Conservation (phyloP, 2,888 invertebrate species). For the Linhomoeus sp. region DNA sequence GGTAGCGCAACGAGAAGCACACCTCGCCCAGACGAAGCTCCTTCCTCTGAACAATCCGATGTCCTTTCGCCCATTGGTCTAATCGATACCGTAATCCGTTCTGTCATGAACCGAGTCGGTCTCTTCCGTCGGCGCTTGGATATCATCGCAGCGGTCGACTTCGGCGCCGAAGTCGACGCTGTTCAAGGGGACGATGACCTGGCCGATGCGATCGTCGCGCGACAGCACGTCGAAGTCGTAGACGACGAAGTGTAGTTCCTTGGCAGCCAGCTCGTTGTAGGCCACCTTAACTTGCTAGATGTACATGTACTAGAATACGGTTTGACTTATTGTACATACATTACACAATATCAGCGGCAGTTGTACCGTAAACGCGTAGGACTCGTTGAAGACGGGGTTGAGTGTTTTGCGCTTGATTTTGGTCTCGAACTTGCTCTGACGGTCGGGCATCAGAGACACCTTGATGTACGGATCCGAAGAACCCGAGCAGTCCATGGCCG, state of each 20-base stretch:
- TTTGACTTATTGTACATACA: too few species aligned
- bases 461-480: conserved; percentile 23
- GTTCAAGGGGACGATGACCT: conserved; percentile 18
- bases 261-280: conserved; percentile 20
- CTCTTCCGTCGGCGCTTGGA: conserved; percentile 20
- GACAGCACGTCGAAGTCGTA: conserved; percentile 25
- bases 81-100: too few species aligned
- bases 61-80: too few species aligned
- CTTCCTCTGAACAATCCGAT: conserved; percentile 7
- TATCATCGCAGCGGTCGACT: conserved; percentile 12
- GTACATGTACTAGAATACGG: too few species aligned
- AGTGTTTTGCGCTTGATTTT: conserved; percentile 22
- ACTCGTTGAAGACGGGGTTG: conserved; percentile 23
- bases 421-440: conserved; percentile 24
- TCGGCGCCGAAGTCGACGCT: conserved; percentile 21
- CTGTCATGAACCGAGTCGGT: conserved; percentile 17
- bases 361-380: conserved; percentile 23
- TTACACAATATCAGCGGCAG: too few species aligned
- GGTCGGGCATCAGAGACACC: conserved; percentile 18
- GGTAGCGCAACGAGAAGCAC: conserved; percentile 24
- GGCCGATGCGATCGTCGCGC: conserved; percentile 13
- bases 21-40: conserved; percentile 20
- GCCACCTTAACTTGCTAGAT: conserved; percentile 18
- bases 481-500: conserved; percentile 24
- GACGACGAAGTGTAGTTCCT: conserved; percentile 19